Base-by-base conservation (phyloP, 53 echinoderm and acorn worm genomes). In the Stichopus horrens region DNA sequence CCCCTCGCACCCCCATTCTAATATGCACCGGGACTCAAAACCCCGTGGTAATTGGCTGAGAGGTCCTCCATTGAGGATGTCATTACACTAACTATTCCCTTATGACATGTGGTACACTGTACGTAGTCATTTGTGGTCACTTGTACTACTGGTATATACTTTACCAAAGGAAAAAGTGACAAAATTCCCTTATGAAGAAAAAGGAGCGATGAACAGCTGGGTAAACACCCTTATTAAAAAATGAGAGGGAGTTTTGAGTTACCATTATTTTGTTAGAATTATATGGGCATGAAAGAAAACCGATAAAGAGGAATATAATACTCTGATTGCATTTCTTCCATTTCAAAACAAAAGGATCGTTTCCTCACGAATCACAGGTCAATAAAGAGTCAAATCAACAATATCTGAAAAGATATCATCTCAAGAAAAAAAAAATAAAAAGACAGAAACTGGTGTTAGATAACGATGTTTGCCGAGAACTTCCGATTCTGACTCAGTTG, bases 281-380 rank as follows among this genome's bases (percentile, higher is more conserved):
- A 71, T 71, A 71, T 19, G 19, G 21, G 19, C 71, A 71, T 18
- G 14, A 71, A 71, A 13, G 14, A 18, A 37, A 37, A 37, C 37
- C 18, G 71, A 71, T 71, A 18, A 21, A 71, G 18, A 37, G n/a
- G 16, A 18, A 18, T 71, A 71, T 71, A 71, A 71, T 37, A 75
- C 52, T 56, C 57, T 57, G 81, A 55, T 81, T 79, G 56, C 19
- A 79, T 79, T 81, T 81, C 21, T 81, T 81, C 58, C 81, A 21
- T 81, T 81, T 81, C 81, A 81, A 81, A 81, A 56, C 57, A 81
- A 81, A 75, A 81, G 81, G 55, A 53, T 81, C 81, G 81, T 81
- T 81, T 81, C 81, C 81, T 81, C 57, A 16, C 21, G 58, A n/a
- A 9, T 20, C 7, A 53, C 56, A 81, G 81, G 81, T 81, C 81